Evolutionary conservation across 2,113 vertebrate species (phyloP).

Genomic region (Phyllostomus hastatus): DNA sequence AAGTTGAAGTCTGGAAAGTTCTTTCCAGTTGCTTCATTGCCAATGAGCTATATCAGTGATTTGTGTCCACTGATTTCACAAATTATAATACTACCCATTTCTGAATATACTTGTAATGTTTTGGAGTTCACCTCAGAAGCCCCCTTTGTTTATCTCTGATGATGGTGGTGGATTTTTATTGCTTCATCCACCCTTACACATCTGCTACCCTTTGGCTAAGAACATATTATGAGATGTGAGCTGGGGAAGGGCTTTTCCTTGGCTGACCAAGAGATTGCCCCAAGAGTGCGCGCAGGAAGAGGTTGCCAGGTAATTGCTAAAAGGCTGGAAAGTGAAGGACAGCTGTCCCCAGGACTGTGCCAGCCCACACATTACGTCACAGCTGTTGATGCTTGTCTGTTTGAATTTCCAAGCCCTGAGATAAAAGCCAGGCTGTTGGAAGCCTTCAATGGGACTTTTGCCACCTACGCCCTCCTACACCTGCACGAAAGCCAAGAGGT

Average conservation of each 20-base stretch:
- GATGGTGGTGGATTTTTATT: not conserved
- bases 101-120: not conserved
- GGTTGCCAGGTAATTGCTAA: conserved; percentile 32
- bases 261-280: not conserved
- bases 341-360: not conserved
- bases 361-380: not conserved
- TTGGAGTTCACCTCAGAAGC: conserved; percentile 21
- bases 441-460: not conserved
- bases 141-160: not conserved
- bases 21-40: not conserved
- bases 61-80: conserved; percentile 13
- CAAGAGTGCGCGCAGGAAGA: not conserved
- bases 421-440: conserved; percentile 9
- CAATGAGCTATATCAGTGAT: not conserved
- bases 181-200: not conserved
- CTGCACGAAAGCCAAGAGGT: not conserved
- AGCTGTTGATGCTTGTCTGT: not conserved
- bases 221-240: not conserved
- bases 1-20: not conserved
- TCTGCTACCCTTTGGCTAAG: not conserved
- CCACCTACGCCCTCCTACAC: not conserved
- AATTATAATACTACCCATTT: not conserved
- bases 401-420: not conserved
- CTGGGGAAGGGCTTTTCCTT: not conserved
- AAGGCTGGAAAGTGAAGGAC: not conserved